Conservation (phyloP, 2,797 vertebrate genomes). For the Chiroxiphia lanceolata region DNA sequence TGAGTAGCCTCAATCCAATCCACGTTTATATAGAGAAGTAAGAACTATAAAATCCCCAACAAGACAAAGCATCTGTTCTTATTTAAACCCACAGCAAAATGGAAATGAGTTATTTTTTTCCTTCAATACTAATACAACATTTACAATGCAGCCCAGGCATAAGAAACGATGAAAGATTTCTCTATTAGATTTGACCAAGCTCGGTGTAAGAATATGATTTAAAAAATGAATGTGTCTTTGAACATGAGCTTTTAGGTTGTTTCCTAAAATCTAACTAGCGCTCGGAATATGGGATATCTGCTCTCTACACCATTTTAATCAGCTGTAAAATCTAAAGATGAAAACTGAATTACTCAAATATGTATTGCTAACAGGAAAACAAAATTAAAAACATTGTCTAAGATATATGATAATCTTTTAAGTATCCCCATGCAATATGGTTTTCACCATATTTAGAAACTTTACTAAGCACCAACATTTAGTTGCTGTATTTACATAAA, state of each 20-base stretch:
- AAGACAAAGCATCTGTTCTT: not conserved
- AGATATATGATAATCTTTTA: not conserved
- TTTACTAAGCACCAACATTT: not conserved
- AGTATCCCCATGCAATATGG: not conserved
- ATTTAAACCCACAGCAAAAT: not conserved
- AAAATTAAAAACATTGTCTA: not conserved
- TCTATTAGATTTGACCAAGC: not conserved
- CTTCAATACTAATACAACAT: not conserved
- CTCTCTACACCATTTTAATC: not conserved
- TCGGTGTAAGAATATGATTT: not conserved
- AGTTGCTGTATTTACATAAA: not conserved
- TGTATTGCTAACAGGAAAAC: not conserved
- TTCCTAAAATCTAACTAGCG: not conserved
- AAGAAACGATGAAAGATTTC: not conserved
- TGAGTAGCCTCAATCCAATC: not conserved
- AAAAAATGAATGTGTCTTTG: not conserved
- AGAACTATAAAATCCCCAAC: not conserved
- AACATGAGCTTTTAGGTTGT: not conserved
- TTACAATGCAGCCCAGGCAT: not conserved
- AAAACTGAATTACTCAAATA: not conserved
- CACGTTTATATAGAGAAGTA: not conserved
- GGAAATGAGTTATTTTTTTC: not conserved
- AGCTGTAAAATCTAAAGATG: not conserved
- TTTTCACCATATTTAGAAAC: not conserved
- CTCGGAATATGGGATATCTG: not conserved